Base-by-base conservation (phyloP, 2,888 invertebrate genomes). In the Sycophila texana region DNA sequence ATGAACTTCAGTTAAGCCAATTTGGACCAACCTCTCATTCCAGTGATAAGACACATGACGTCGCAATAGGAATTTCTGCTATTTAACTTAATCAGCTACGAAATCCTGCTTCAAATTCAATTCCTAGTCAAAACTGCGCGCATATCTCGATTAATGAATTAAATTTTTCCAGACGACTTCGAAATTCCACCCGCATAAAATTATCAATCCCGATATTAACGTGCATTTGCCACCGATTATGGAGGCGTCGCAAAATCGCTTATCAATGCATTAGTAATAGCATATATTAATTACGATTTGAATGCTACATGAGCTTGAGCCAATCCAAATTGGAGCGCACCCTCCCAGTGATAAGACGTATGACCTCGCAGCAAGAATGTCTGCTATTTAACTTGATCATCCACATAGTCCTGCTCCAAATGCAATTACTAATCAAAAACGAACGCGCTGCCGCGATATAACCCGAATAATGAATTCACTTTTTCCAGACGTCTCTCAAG, bases 361-460 rank as follows among this genome's bases (percentile, higher is more conserved):
- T 77, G 74, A 80, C 76, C 49, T 70, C 39, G 58, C 77, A 30
- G 61, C 18, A 71, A 71, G 72, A 71, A 74, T 81, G 74, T 77
- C 77, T 74, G 67, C 49, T 55, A 67, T 77, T 80, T 71, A 81
- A 77, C 67, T 77, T 55, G 67, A 81, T 81, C 74, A 81, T 22
- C 58, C 68, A 26, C 55, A 60, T 65, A 77, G 57, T 77, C 66
- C 65, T 26, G 49, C 30, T 67, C 58, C 18, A 55, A 55, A 71
- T 68, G 63, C 30, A 57, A 70, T 70, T 78, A n/a, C 22, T 51
- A n/a, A 18, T 7, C 0, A 16, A 70, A 49, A 68, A 63, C 20
- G 51, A 53, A n/a, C n/a, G n/a, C n/a, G n/a, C n/a, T n/a, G n/a
- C n/a, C n/a, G n/a, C n/a, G n/a, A n/a, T n/a, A n/a, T n/a, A 70